Base-by-base conservation (phyloP, 2,888 invertebrate species). In the Euplagia quadripunctaria region DNA sequence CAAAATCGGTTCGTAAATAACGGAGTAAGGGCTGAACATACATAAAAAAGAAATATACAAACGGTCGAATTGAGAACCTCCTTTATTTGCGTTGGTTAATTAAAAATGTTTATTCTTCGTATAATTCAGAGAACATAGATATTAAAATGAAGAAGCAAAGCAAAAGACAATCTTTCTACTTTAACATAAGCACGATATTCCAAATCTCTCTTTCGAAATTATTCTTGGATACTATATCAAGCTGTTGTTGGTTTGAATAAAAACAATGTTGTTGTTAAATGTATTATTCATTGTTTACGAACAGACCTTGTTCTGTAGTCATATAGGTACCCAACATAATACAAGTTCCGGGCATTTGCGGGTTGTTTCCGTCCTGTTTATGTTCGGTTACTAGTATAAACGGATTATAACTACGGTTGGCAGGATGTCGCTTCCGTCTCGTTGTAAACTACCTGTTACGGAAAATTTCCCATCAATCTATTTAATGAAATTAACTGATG, bases 261-360 rank as follows among this genome's bases (percentile, higher is more conserved):
- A 64, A 72, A 78, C 52, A 65, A 81, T 63, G 46, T 61, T 31
- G 58, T 74, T 78, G 64, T 55, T 67, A 20, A n/a, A 77, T 82
- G 74, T 81, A 74, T 81, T 83, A 83, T 81, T 81, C 83, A 82
- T 77, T 61, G 68, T 64, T 77, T 70, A 68, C 61, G 67, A 63
- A 46, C 20, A 6, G 12, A 61, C 61, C 42, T 43, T 63, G 63
- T 46, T 63, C 52, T 65, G 43, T 43, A 14, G 16, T 55, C 20
- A 43, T 52, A 55, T 31, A 11, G 31, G 14, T 31, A 20, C 17
- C 41, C 43, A 61, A 65, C 7, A 64, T 46, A 70, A 63, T 9
- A 72, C 14, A 68, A 58, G 64, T 17, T 42, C 9, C 14, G 1
- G 41, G 67, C 20, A 17, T 42, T 51, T 17, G 46, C 17, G 16